These are phyloP conservation scores for Xenotilapia caudafasciata DNA, from an alignment of 2,113 vertebrate species.

Conservation along the genomic window DNA sequence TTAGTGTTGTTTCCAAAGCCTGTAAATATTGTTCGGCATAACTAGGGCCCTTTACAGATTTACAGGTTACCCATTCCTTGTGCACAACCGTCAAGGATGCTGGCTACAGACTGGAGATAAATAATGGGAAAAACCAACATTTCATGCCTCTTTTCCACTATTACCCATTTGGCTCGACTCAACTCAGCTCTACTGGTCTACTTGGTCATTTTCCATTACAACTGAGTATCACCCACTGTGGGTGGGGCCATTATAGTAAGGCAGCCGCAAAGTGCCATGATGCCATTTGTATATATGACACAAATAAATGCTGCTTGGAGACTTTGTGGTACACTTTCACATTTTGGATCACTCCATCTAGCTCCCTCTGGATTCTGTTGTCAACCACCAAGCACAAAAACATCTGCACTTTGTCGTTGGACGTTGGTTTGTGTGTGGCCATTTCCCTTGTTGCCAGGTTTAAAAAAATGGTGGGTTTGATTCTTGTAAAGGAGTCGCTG, in stretches of 20 bases:
- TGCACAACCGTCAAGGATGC: neutral
- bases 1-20: neutral
- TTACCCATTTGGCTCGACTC: neutral
- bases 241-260: neutral
- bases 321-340: neutral
- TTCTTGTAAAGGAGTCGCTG: neutral
- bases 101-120: neutral
- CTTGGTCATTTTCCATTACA: neutral
- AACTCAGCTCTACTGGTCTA: neutral
- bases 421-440: neutral
- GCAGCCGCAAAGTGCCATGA: neutral
- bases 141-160: neutral
- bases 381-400: neutral
- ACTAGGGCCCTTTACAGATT: neutral
- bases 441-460: neutral
- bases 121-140: neutral
- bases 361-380: neutral
- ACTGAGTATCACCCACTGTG: neutral
- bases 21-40: rapidly evolving
- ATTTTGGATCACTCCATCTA: neutral
- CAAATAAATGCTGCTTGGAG: neutral
- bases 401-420: neutral
- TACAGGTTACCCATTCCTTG: neutral
- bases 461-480: neutral
- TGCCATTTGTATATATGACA: neutral